Evolutionary conservation across 2,113 vertebrate species (phyloP).

Genomic region (Peromyscus californicus): DNA sequence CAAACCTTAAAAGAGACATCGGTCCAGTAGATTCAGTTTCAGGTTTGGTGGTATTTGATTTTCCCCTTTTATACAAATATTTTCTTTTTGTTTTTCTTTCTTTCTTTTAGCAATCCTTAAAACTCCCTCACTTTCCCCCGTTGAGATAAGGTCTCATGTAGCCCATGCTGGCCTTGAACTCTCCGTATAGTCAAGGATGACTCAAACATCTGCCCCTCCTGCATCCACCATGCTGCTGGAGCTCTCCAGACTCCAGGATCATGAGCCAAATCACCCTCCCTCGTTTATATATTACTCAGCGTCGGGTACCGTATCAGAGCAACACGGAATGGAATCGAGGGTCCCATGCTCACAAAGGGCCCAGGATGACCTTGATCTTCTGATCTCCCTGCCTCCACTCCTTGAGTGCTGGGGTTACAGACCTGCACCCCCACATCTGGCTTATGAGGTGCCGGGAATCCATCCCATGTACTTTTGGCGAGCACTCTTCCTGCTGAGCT

Average conservation of each 20-base stretch:
- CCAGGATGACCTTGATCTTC: not conserved
- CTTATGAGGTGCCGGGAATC: not conserved
- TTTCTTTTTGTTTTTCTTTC: not conserved
- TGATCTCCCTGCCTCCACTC: not conserved
- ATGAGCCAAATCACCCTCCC: not conserved
- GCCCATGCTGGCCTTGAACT: not conserved
- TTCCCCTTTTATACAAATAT: not conserved
- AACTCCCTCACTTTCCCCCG: not conserved
- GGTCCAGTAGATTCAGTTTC: not conserved
- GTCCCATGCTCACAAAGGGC: not conserved
- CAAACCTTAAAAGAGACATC: slow-evolving; percentile 4
- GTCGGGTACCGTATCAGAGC: not conserved
- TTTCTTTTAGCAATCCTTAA: not conserved
- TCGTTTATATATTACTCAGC: not conserved
- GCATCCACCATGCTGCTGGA: not conserved
- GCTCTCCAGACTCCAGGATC: not conserved
- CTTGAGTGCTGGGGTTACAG: not conserved
- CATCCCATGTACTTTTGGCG: not conserved
- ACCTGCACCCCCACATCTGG: not conserved
- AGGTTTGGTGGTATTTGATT: not conserved
- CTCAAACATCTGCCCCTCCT: not conserved
- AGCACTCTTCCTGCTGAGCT: not conserved
- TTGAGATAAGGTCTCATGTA: not conserved
- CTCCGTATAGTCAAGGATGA: not conserved
- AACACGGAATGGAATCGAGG: not conserved